Conservation (phyloP, 2,797 vertebrate genomes). For the Myotis myotis region DNA sequence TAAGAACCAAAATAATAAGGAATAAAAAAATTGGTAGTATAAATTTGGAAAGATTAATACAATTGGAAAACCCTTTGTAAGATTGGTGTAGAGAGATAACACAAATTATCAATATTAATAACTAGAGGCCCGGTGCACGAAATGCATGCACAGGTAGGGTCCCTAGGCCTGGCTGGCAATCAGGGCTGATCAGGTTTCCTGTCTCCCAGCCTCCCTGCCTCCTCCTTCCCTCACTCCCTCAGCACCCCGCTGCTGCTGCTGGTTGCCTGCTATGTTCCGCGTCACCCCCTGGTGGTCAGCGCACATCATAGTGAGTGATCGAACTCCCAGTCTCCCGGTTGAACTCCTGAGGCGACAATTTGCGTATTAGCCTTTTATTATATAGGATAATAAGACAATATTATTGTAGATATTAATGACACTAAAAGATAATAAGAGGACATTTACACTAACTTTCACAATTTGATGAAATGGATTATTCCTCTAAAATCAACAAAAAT, state of each 20-base stretch:
- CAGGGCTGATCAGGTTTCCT: no score
- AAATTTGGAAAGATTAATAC: background rate
- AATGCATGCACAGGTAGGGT: no score
- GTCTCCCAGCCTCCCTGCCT: no score
- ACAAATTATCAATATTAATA: background rate
- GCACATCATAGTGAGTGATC: no score
- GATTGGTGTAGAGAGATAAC: background rate
- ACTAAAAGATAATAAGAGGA: background rate
- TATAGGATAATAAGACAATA: background rate
- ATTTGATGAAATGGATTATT: background rate
- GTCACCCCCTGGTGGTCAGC: no score
- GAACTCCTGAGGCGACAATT: no score
- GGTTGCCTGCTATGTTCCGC: no score
- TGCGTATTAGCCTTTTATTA: no score
- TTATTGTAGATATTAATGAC: background rate
- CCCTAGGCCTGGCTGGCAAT: no score
- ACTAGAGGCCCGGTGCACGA: background rate
- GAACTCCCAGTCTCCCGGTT: no score
- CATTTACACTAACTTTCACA: background rate
- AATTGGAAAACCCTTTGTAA: background rate
- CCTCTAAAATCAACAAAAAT: conserved; percentile 13
- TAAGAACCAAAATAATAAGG: background rate
- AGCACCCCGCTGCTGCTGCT: no score
- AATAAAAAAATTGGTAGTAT: background rate
- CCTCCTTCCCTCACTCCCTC: no score